Evolutionary conservation across 1,140 invertebrate species (phyloP).

Genomic region (Drosophila rufa): DNA sequence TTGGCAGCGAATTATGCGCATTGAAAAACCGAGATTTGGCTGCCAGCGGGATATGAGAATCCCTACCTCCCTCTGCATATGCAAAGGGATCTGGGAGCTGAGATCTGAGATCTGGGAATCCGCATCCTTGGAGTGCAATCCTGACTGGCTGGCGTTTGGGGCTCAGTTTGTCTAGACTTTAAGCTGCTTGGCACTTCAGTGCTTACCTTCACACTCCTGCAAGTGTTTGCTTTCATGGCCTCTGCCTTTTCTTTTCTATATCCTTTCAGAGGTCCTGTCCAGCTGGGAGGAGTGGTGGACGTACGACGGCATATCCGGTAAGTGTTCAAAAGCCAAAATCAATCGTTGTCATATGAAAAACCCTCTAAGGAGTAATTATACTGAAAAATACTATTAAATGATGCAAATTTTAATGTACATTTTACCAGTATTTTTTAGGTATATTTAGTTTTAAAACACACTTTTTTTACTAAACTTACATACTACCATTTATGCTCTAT

Average conservation of each 20-base stretch:
- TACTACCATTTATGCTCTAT: no score
- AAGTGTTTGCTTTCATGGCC: background rate
- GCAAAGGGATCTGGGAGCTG: constrained; percentile 2
- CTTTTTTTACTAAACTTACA: no score
- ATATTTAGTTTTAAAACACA: no score
- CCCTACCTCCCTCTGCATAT: background rate
- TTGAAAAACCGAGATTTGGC: constrained; percentile 70
- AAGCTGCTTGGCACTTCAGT: constrained; percentile 19
- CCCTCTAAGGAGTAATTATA: no score
- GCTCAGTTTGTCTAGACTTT: constrained; percentile 32
- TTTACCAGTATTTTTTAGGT: no score
- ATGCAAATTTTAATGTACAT: background rate
- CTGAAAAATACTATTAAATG: no score
- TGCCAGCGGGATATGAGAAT: constrained; percentile 48
- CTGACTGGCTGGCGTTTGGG: background rate
- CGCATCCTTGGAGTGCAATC: constrained; percentile 15
- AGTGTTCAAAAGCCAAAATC: constrained; percentile 64
- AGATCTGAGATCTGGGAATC: background rate
- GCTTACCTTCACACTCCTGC: constrained; percentile 9
- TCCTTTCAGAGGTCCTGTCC: constrained; percentile 87
- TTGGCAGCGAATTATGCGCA: constrained; percentile 83
- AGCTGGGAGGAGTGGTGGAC: constrained; percentile 98
- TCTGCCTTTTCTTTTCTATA: constrained; percentile 8
- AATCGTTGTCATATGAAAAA: no score
- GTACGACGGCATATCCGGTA: constrained; percentile 96